phyloP scores from a whole-genome alignment of 2,113 vertebrate species.

The Ranitomeya variabilis region DNA sequence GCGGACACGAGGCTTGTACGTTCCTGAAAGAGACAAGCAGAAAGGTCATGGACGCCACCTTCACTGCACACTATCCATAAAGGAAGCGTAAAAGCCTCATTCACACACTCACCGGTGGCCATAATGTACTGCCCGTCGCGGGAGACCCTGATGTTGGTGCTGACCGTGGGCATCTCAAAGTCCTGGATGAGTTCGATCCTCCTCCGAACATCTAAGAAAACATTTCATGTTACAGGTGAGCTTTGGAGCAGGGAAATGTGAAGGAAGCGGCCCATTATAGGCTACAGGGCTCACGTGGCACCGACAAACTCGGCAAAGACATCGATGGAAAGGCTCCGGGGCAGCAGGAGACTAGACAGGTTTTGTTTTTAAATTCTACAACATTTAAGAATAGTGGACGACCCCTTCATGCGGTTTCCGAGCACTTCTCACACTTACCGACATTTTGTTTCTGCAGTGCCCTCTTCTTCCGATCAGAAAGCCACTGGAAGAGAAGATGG shows the following conservation, averaged over 20 bases:
- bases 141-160: conserved; percentile 90
- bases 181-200: conserved; percentile 98
- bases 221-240: background rate
- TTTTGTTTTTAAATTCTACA: too few relatives aligned
- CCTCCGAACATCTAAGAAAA: conserved; percentile 82
- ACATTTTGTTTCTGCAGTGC: conserved; percentile 93
- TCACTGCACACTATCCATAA: background rate
- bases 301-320: too few relatives aligned
- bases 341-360: too few relatives aligned
- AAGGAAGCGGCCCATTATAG: too few relatives aligned
- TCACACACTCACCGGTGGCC: conserved; percentile 81
- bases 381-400: too few relatives aligned
- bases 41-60: background rate
- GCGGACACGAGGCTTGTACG: conserved; percentile 92
- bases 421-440: conserved; percentile 75
- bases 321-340: too few relatives aligned
- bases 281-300: too few relatives aligned
- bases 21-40: conserved; percentile 75
- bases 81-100: background rate
- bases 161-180: conserved; percentile 96
- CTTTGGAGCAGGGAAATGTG: too few relatives aligned
- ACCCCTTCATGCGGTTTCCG: too few relatives aligned
- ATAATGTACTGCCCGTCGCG: conserved; percentile 94
- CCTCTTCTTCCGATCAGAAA: conserved; percentile 94
- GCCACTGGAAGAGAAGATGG: conserved; percentile 77